Evolutionary conservation across 2,888 invertebrate species (phyloP), one percentile per base, ranked within the genome.

Genomic region (Vesta saturnalis): DNA sequence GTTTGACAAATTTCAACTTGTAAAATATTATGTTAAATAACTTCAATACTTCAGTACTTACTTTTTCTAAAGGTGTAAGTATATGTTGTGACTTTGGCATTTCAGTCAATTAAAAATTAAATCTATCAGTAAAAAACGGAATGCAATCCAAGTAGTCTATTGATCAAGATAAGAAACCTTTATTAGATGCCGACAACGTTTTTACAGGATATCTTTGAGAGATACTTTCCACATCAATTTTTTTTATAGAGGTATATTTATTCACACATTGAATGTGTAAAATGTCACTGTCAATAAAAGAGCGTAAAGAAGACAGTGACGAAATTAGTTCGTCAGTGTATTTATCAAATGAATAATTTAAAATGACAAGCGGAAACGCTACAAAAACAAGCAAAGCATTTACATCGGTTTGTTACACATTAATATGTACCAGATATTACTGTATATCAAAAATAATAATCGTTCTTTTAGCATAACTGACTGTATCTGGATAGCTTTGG

Each of bases 221-320:
- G n/a, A n/a, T n/a, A n/a, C 39, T n/a, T 39, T 6, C 39, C 39
- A 8, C 3, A n/a, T 1, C n/a, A 39, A 39, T 39, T 8, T 39
- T 39, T 39, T 39, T n/a, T n/a, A n/a, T n/a, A n/a, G n/a, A n/a
- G n/a, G 39, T 8, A 39, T 39, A 39, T 39, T 6, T 23, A 23
- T 23, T 23, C 8, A 23, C 23, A 23, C 12, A 39, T 39, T n/a
- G 39, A 39, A n/a, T 39, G 39, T 39, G 39, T n/a, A 39, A 39
- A 39, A 6, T 39, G 39, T 39, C 39, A 39, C 12, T 39, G n/a
- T 2, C 39, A 39, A 39, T 39, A 39, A n/a, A n/a, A n/a, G n/a
- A n/a, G n/a, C n/a, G n/a, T n/a, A n/a, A 39, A 30, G 46, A 43
- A 81, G 80, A 80, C 81, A 79, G 79, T 78, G 77, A 75, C 77